These are phyloP conservation scores for Microtus oregoni DNA, from an alignment of 2,113 vertebrate genomes.

Conservation along the genomic window DNA sequence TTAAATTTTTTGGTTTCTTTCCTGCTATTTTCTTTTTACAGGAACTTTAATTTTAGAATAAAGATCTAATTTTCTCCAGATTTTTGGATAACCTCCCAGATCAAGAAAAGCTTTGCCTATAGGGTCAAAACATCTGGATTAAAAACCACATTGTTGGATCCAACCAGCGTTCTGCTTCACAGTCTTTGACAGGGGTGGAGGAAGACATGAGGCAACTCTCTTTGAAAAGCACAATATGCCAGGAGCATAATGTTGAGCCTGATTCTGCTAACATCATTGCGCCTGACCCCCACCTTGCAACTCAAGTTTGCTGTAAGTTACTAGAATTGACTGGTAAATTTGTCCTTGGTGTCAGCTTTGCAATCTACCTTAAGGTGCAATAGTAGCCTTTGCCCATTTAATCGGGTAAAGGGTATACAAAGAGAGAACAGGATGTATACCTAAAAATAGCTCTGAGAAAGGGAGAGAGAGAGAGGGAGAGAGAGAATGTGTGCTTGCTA, in stretches of 20 bases:
- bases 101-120: slow-evolving; percentile 51
- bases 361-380: no score
- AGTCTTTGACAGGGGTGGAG: not conserved
- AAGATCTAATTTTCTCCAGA: slow-evolving; percentile 62
- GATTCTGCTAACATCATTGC: not conserved
- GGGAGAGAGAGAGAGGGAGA: not conserved
- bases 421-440: not conserved
- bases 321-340: not conserved
- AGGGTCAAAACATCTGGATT: slow-evolving; percentile 45
- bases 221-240: not conserved
- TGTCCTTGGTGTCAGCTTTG: not conserved
- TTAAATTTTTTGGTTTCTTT: slow-evolving; percentile 54
- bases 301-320: not conserved
- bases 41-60: slow-evolving; percentile 65
- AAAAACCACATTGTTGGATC: slow-evolving; percentile 28
- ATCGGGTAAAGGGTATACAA: not conserved
- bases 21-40: slow-evolving; percentile 36
- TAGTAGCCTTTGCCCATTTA: not conserved
- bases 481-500: not conserved
- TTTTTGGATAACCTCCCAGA: slow-evolving; percentile 57
- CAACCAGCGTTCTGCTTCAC: not conserved
- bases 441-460: not conserved
- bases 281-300: not conserved
- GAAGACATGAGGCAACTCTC: not conserved
- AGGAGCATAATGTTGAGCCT: not conserved